Base-by-base conservation (phyloP, 2,888 invertebrate genomes). In the Drosophila quinaria region DNA sequence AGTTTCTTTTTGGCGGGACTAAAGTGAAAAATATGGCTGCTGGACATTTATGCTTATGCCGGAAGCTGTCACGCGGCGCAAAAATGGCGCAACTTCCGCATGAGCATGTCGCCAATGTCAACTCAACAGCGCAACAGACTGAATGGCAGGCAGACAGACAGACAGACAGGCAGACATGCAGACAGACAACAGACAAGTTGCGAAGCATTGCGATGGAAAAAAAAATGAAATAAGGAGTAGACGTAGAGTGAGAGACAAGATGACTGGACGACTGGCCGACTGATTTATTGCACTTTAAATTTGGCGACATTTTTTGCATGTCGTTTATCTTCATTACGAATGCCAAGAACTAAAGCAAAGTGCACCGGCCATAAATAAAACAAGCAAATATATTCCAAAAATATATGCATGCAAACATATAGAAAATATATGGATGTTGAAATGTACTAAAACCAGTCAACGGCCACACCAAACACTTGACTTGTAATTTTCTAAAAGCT, bases 231-330 rank as follows among this genome's bases (percentile, higher is more conserved):
- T 35, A 44, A 22, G 22, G 4, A 13, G 25, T 22, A 52, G 56
- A 19, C 5, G 33, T 22, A 25, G 35, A 25, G 35, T n/a, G 22
- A 51, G 37, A 15, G 35, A 25, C 29, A 29, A 35, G 37, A 13
- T 22, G 60, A 62, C 55, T 64, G 62, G 56, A 39, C 61, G 78
- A 71, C 75, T 73, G 80, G 79, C 63, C 72, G 74, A 44, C 76
- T 89, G 85, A 86, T 86, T 86, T 85, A 85, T 86, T 87, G 89
- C 89, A 87, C 81, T 86, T 90, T 89, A 89, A 90, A 86, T 89
- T 90, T 74, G 81, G 77, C 85, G 85, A 84, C 85, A 71, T 79
- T 90, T 88, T 90, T 84, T 89, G 89, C 76, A 87, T 90, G 79
- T 90, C 90, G 89, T 90, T 89, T 84, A 90, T 90, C 86, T 86